These are phyloP conservation scores for Pan troglodytes DNA, from an alignment of 2,113 vertebrate genomes.

Conservation along the genomic window NHGRI_mPanTro3-v2.1_pri NC_072407.2:37414001-37414500, in stretches of 20 bases:
- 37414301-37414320: neutral
- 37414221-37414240: neutral
- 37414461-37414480: neutral
- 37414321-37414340: neutral
- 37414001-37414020: slow-evolving; percentile 2
- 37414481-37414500: neutral
- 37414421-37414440: neutral
- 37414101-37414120: slow-evolving; percentile 3
- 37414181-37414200: neutral
- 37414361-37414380: neutral
- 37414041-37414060: neutral
- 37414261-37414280: neutral
- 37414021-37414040: neutral
- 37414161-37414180: slow-evolving; percentile 41
- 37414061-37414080: neutral
- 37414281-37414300: neutral
- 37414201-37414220: neutral
- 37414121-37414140: neutral
- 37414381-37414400: neutral
- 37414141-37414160: neutral
- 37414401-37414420: neutral
- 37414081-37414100: neutral
- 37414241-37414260: neutral
- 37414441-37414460: neutral
- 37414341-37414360: neutral